Evolutionary conservation across 2,797 vertebrate genomes (phyloP), one percentile per base, ranked within the genome.

Genomic region (Gymnocypris eckloni): DNA sequence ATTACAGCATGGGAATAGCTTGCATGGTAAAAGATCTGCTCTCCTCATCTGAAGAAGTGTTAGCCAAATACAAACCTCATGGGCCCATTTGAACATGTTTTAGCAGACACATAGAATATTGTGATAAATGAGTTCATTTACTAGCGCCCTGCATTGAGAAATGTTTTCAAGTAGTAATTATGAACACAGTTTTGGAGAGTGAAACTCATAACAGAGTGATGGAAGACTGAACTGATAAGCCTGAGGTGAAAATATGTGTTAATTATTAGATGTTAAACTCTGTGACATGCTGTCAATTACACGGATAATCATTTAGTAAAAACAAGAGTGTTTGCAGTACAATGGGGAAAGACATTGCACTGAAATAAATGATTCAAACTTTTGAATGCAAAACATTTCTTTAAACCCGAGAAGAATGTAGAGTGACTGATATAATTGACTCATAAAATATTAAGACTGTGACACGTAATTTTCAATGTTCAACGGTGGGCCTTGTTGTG

Each of bases 1-100:
- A 93, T 92, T 91, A 90, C 86, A 80, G 79, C 67, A 37, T 69
- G 79, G 84, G 39, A 80, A 81, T 73, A 48, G 48, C 61, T 79
- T 0, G 11, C 50, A 59, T 45, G 45, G 41, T 43, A 48, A 78
- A 54, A 39, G n/a, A 79, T 85, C 54, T 59, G 76, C 28, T 72
- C 18, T 85, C 18, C 13, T 69, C n/a, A 54, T 78, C n/a, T 61
- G 11, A 43, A 79, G 25, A n/a, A 43, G 39, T 45, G n/a, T 59
- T 33, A 72, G 39, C 33, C 52, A 43, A 59, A 82, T 41, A 43
- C 9, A 59, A 56, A 39, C 56, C 71, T 11, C 39, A 76, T 52
- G 28, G 28, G 25, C 56, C 50, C 71, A 39, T 76, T 76, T 43
- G 69, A 73, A 73, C 59, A 28, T 41, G 16, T 11, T 61, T 72